Base-by-base conservation (phyloP, 1,140 invertebrate genomes). In the Drosophila bifasciata region DNA sequence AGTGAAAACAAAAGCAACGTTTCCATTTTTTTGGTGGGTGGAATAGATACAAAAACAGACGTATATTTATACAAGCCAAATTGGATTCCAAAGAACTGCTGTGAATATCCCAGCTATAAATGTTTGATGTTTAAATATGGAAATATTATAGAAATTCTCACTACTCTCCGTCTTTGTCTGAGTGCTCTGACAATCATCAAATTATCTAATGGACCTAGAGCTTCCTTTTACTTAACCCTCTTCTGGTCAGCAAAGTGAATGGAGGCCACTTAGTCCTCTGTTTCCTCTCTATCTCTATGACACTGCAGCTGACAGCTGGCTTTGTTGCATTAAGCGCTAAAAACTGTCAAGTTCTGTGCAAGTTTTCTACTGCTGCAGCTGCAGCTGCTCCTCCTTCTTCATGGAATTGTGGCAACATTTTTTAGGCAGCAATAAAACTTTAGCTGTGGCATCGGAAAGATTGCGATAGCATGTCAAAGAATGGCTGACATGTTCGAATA, bases 401-500 rank as follows among this genome's bases (percentile, higher is more conserved):
- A 28, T 52, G 41, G 58, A 16, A 48, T 51, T 48, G 21, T 25
- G 8, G 16, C 58, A 41, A 48, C n/a, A 45, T 55, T 50, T 69
- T 52, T 69, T 62, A n/a, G 40, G 13, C 21, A 36, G 19, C 17
- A 40, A 67, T 40, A 17, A 50, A 62, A 50, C 21, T 72, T 57
- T 66, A 13, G 16, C 56, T 60, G 41, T 57, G 71, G 59, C 78
- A 28, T 11, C 11, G 32, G 19, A 4, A 13, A 63, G 79, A 78
- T 74, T 78, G 50, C 62, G 79, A 78, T 74, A 83, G 50, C 62
- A 75, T 78, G 53, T 63, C 43, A 21, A 40, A 75, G 58, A 68
- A 64, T 48, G 51, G 44, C 56, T 48, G 23, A 73, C 56, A 64
- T 64, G 56, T 23, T 64, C 49, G 23, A 45, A 58, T 63, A 56